These are phyloP conservation scores for Catharus minimus DNA, from an alignment of 2,113 vertebrate species.

Conservation along the genomic window DNA sequence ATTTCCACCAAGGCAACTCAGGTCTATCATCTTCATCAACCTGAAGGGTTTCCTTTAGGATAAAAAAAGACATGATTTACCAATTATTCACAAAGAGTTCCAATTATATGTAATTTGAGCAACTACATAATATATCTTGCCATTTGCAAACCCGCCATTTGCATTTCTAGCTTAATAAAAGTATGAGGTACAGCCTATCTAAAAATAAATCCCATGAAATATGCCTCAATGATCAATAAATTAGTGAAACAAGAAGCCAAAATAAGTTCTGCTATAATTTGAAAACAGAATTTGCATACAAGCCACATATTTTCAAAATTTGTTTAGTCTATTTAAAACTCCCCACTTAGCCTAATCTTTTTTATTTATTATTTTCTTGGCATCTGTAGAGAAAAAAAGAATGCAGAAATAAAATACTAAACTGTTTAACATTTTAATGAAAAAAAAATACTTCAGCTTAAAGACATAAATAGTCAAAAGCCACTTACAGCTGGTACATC, in stretches of 20 bases:
- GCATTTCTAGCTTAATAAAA: background rate
- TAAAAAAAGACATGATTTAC: background rate
- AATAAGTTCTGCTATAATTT: background rate
- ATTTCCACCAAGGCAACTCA: slow-evolving; percentile 98
- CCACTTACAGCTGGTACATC: slow-evolving; percentile 93
- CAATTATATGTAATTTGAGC: background rate
- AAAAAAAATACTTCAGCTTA: background rate
- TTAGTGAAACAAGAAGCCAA: background rate
- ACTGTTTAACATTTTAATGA: background rate
- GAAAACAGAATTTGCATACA: background rate
- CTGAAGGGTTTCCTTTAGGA: slow-evolving; percentile 91
- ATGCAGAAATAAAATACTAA: background rate
- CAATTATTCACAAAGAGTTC: background rate
- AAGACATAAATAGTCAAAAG: background rate
- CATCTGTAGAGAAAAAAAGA: background rate
- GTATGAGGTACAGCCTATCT: background rate
- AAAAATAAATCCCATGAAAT: background rate
- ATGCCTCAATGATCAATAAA: background rate
- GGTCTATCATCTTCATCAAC: slow-evolving; percentile 96
- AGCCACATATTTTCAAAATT: background rate
- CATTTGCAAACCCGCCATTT: background rate
- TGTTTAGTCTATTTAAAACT: background rate
- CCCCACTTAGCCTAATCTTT: background rate
- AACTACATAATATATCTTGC: background rate
- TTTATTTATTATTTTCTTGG: background rate